Percentiles rank a stretch among this genome's conserved stretches.
Conservation (phyloP, 1,140 invertebrate species). For the Drosophila saltans region DNA sequence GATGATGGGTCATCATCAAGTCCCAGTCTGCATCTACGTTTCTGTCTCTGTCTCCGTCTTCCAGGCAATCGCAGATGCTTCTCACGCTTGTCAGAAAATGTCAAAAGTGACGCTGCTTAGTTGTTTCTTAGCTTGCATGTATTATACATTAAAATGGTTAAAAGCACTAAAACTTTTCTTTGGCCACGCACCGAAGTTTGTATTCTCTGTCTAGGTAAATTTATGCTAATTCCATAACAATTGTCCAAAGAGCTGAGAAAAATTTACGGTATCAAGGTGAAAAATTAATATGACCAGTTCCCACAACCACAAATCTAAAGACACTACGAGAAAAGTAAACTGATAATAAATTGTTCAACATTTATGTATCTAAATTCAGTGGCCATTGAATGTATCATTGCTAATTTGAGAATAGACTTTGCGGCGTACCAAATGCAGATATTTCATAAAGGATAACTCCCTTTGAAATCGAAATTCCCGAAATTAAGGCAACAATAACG, state of each 20-base stretch:
- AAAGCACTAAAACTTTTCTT: not conserved
- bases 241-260: not conserved
- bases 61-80: constrained; percentile 40
- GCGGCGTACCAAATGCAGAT: too few relatives aligned
- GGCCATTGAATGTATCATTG: too few relatives aligned
- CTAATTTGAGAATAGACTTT: too few relatives aligned
- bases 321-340: too few relatives aligned
- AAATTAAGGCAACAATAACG: too few relatives aligned
- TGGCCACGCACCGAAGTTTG: not conserved
- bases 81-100: constrained; percentile 81
- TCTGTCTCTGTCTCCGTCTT: too few relatives aligned
- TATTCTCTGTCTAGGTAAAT: not conserved
- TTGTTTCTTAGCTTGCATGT: constrained; percentile 19
- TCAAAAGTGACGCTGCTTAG: constrained; percentile 70
- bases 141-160: constrained; percentile 21
- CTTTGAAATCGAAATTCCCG: too few relatives aligned
- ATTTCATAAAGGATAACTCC: too few relatives aligned
- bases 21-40: not conserved
- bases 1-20: constrained; percentile 17
- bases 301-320: not conserved
- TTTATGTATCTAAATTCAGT: too few relatives aligned
- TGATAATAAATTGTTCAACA: too few relatives aligned
- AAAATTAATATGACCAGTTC: not conserved
- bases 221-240: not conserved
- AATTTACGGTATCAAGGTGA: not conserved